phyloP scores from a whole-genome alignment of 2,113 vertebrate genomes.

The Ammospiza nelsoni region DNA sequence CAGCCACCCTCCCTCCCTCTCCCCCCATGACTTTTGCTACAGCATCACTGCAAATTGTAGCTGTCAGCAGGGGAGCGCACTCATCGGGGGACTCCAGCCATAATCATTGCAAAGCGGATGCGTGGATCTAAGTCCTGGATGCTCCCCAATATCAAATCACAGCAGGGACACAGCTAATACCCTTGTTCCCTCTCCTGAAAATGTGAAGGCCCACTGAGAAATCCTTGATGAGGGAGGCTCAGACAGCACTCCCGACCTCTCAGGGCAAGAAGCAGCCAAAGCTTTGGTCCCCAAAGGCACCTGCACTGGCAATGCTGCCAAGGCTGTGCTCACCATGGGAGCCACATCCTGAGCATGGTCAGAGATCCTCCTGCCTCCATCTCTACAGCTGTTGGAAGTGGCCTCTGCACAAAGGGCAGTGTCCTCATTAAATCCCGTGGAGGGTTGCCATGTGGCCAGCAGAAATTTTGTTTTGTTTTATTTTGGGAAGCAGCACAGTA shows the following conservation, averaged over 20 bases:
- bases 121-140: not conserved
- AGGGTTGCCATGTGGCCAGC: conserved; percentile 61
- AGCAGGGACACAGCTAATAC: conserved; percentile 10
- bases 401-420: conserved; percentile 7
- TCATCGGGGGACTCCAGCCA: not conserved
- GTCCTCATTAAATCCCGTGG: not conserved
- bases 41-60: not conserved
- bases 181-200: conserved; percentile 4
- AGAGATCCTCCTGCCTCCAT: not conserved
- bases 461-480: conserved; percentile 53
- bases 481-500: not conserved
- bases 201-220: not conserved
- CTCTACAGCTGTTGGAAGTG: conserved; percentile 44
- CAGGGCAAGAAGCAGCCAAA: not conserved
- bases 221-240: not conserved
- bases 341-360: accelerated
- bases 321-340: accelerated
- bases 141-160: conserved; percentile 22
- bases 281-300: not conserved
- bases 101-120: not conserved
- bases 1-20: not conserved
- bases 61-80: not conserved
- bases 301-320: not conserved
- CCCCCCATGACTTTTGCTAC: not conserved
- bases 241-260: accelerated